A percentile compares a stretch with the other conserved stretches of the same genome.
Conservation (phyloP, 2,888 invertebrate genomes). For the Lottia gigantea region DNA sequence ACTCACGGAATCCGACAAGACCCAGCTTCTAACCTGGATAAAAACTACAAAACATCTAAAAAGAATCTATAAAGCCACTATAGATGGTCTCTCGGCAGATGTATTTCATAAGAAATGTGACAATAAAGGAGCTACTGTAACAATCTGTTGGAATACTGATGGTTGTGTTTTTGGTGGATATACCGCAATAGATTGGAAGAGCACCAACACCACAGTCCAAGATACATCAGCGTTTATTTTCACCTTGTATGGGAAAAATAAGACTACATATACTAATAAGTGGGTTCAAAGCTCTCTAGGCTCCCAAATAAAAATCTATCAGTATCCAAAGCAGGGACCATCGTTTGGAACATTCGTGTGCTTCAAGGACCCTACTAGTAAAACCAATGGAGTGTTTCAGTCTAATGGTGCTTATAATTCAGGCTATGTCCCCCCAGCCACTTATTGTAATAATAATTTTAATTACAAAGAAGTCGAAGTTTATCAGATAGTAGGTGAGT, state of each 20-base stretch:
- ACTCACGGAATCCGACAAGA: constrained; percentile 19
- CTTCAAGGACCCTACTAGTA: constrained; percentile 19
- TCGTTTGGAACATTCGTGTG: background rate
- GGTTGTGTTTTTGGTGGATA: constrained; percentile 39
- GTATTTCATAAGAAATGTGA: constrained; percentile 41
- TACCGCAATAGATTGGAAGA: constrained; percentile 32
- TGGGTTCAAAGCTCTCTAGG: background rate
- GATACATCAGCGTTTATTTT: constrained; percentile 38
- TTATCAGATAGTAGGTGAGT: constrained; percentile 3
- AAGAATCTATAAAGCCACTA: constrained; percentile 34
- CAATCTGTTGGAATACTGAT: constrained; percentile 35
- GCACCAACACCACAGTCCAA: constrained; percentile 12
- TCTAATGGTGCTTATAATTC: background rate
- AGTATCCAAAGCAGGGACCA: no score
- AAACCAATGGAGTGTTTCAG: background rate
- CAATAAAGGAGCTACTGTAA: constrained; percentile 40
- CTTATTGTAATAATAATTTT: background rate
- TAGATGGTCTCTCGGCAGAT: constrained; percentile 33
- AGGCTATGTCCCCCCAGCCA: background rate
- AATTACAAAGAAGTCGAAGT: constrained; percentile 1
- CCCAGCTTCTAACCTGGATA: constrained; percentile 35
- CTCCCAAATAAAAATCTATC: background rate
- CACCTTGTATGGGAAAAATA: constrained; percentile 24
- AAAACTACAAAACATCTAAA: constrained; percentile 28
- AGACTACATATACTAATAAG: constrained; percentile 26